Base-by-base conservation (phyloP, 2,113 vertebrate genomes). In the Mesitornis unicolor region DNA sequence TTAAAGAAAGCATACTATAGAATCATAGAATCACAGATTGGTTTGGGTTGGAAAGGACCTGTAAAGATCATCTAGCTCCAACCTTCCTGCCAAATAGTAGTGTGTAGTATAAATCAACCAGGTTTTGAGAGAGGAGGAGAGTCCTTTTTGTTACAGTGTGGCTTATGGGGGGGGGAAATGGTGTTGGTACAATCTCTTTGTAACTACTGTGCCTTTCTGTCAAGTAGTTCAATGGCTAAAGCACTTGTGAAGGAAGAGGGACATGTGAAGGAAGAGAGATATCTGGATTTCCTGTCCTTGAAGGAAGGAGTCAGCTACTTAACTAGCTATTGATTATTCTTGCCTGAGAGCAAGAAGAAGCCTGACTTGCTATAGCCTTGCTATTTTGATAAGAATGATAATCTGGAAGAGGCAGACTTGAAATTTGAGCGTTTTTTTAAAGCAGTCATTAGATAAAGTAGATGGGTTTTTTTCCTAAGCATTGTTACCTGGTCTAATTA, bases 21-120 rank as follows among this genome's bases (percentile, higher is more conserved):
- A 70, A 53, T 38, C 51, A 28, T 36, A 60, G 56, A 56, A n/a
- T 73, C 13, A 48, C 56, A 36, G 29, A 56, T 10, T 77, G 10
- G 16, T 68, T 89, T 82, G 16, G 1, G 11, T 73, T 68, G 42
- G 36, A 74, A 68, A 19, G 31, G 48, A 48, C 13, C 16, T 78
- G 11, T 59, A 38, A 63, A 57, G 35, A 42, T 73, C 25, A 47
- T 36, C 47, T 47, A 38, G 22, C 7, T 92, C 13, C 29, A 70
- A 20, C 2, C 20, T 3, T 6, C 3, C 4, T 57, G 31, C 50
- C 29, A 53, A 82, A 29, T 0, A 67, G 10, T 56, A n/a, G 5
- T 2, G 2, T 33, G 24, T 86, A 22, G 14, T 78, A 25, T 75
- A 83, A 86, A 69, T 74, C 40, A 78, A 2, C 4, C 24, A 78